Evolutionary conservation across 2,113 vertebrate genomes (phyloP).

Genomic region (Cyprinodon variegatus): DNA sequence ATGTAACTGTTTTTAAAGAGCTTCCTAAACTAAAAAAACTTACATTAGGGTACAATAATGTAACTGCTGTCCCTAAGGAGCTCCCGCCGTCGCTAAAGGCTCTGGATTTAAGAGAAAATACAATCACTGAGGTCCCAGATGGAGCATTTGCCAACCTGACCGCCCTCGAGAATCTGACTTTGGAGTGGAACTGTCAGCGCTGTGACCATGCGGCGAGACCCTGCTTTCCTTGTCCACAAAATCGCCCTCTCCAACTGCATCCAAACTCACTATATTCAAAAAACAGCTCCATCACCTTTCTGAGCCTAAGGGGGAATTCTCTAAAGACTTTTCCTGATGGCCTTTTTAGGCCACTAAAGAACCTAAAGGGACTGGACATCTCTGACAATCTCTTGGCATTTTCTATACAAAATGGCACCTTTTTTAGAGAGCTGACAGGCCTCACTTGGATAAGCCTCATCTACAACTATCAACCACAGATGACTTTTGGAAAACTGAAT

Average conservation of each 20-base stretch:
- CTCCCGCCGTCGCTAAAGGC: constrained; percentile 76
- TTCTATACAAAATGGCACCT: constrained; percentile 75
- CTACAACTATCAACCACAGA: constrained; percentile 79
- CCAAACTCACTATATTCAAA: constrained; percentile 62
- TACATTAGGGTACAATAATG: constrained; percentile 82
- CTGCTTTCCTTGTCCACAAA: constrained; percentile 80
- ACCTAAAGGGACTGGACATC: constrained; percentile 71
- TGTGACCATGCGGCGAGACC: constrained; percentile 82
- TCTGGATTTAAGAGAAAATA: constrained; percentile 80
- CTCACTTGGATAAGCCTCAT: constrained; percentile 76
- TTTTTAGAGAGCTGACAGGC: constrained; percentile 73
- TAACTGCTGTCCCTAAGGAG: constrained; percentile 76
- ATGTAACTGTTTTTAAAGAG: constrained; percentile 59
- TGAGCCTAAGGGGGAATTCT: constrained; percentile 82
- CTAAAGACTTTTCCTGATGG: constrained; percentile 66
- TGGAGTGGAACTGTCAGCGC: constrained; percentile 85
- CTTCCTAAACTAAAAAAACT: constrained; percentile 73
- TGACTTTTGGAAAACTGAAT: constrained; percentile 59
- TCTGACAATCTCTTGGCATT: constrained; percentile 80
- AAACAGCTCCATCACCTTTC: constrained; percentile 61
- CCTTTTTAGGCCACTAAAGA: constrained; percentile 70
- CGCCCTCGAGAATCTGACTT: constrained; percentile 60
- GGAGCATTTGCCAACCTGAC: constrained; percentile 72
- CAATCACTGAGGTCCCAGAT: constrained; percentile 65
- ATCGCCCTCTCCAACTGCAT: constrained; percentile 68